Evolutionary conservation across 2,888 invertebrate species (phyloP), one percentile per base, ranked within the genome.

Genomic region (Spisula solida): DNA sequence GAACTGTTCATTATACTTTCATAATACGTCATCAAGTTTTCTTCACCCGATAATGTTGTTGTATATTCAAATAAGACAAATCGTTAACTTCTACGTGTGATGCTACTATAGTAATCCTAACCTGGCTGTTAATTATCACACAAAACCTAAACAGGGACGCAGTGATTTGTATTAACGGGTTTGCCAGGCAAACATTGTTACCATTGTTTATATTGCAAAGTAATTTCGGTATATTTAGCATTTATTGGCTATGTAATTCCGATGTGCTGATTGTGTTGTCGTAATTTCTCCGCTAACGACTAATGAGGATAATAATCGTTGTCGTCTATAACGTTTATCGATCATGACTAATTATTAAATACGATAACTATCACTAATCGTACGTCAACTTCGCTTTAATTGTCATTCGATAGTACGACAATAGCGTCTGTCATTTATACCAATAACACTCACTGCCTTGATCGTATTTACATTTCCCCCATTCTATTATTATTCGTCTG

Each of bases 271-370:
- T 31, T 75, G 75, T 31, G 75, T 14, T 31, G 75, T 34, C 34
- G 18, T 75, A 75, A 75, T 34, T 75, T 25, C 12, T 31, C 34
- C 75, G 75, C 75, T 75, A 75, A 75, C 75, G 75, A 75, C 75
- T 75, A 75, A 75, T 75, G 75, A 75, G 31, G 29, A 75, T 34
- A 18, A 75, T 75, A 75, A 75, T 75, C 75, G 75, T 75, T 75
- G 75, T 75, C 75, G 34, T 75, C 75, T 75, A 75, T 75, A 31
- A 75, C 34, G 75, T 18, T 31, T 75, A 75, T 75, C 31, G 75
- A 75, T 75, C 31, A 75, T 8, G 31, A 25, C 31, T 75, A 75
- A 75, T 75, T 75, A 75, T 75, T 75, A 75, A 75, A 75, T 12
- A 31, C 34, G 75, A 75, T 75, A 75, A 75, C 20, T 34, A 34